phyloP scores from a whole-genome alignment of 2,113 vertebrate genomes.

The Lamprotornis superbus region DNA sequence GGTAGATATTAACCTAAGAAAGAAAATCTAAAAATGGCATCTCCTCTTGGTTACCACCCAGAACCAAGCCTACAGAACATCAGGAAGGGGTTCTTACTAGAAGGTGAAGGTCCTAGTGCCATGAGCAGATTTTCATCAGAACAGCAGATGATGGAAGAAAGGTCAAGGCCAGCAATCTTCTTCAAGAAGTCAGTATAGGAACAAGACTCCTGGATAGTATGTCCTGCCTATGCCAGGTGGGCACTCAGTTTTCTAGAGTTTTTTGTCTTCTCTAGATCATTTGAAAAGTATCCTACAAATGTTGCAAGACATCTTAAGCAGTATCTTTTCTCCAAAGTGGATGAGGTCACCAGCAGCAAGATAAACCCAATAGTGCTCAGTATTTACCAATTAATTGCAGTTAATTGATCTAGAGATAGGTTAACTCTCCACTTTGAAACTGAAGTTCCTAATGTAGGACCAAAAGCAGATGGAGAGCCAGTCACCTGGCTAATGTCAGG shows the following conservation, averaged over 20 bases:
- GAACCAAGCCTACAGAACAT: background rate
- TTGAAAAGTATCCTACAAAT: background rate
- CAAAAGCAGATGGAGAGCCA: background rate
- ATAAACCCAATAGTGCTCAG: background rate
- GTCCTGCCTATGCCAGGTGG: background rate
- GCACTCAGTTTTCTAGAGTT: background rate
- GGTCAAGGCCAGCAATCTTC: background rate
- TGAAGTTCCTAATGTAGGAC: background rate
- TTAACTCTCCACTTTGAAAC: background rate
- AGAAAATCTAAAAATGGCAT: background rate
- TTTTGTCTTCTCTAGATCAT: background rate
- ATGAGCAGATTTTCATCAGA: background rate
- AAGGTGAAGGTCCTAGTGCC: background rate
- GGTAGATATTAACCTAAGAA: background rate
- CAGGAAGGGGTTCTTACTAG: background rate
- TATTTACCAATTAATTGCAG: background rate
- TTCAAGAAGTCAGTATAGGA: background rate
- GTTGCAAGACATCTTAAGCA: background rate
- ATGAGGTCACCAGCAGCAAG: background rate
- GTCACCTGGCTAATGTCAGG: background rate
- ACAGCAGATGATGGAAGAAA: background rate
- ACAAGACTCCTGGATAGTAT: background rate
- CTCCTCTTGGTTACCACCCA: background rate
- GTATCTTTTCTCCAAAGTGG: background rate
- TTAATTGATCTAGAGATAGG: background rate